Evolutionary conservation across 2,113 vertebrate species (phyloP), one percentile per base, ranked within the genome.

Genomic region (Brachirus orientalis): DNA sequence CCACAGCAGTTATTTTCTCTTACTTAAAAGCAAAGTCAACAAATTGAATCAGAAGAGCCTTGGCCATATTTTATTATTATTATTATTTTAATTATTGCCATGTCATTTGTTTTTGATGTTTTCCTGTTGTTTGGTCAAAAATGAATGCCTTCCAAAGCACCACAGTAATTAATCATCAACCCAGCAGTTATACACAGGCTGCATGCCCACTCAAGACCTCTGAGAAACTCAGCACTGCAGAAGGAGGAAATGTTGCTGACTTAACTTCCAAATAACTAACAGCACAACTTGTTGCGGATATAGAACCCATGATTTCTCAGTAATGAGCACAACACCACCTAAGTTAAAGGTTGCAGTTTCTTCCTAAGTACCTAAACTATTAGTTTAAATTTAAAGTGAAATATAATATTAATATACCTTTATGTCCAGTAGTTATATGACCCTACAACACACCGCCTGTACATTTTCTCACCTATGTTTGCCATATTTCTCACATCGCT

Each of bases 101-200:
- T 8, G 7, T n/a, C 22, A n/a, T 28, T n/a, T 13, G 13, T 10
- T 53, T 53, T n/a, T 53, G 28, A 35, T 33, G 50, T 28, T 33
- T 53, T 53, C 28, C 50, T 53, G 22, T 28, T 33, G 10, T 53
- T 53, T 35, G 20, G 28, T 35, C 50, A 16, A 4, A 53, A 9
- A 14, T 16, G 22, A 48, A 3, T 46, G 16, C 45, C 45, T 28
- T 28, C 28, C 28, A 28, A 28, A 28, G 6, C 11, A 20, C 17
- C 10, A 48, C 20, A 28, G 48, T 50, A 14, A 53, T 53, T 53
- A 53, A 53, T 53, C 50, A 35, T 35, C 50, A 35, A 53, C 28
- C 7, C 28, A 53, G 6, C 28, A 28, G 22, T 22, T 35, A 8
- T 1, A 33, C 50, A 33, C 13, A 13, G 46, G 46, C 46, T 48